phyloP scores from a whole-genome alignment of 2,888 invertebrate species.

The Sinelater perroti region DNA sequence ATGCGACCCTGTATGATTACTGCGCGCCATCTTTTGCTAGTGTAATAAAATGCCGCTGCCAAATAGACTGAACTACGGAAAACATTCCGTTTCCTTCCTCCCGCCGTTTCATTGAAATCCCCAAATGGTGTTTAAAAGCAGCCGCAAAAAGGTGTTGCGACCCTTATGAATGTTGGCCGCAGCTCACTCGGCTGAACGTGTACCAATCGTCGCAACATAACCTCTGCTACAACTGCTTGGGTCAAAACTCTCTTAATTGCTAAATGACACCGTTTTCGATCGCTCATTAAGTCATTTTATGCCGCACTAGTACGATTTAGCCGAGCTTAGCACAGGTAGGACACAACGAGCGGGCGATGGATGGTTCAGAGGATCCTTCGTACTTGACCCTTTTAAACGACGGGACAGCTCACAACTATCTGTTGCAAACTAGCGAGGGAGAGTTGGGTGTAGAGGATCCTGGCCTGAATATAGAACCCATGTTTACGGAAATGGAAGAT shows the following conservation, averaged over 20 bases:
- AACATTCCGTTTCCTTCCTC: neutral
- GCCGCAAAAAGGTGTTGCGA: neutral
- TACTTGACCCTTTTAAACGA: slow-evolving; percentile 54
- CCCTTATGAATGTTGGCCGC: neutral
- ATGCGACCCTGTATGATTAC: neutral
- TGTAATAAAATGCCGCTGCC: neutral
- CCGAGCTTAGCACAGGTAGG: too few relatives aligned
- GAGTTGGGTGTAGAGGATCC: slow-evolving; percentile 48
- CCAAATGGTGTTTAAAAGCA: neutral
- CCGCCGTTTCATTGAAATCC: neutral
- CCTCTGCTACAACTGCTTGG: neutral
- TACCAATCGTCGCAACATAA: neutral
- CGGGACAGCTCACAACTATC: slow-evolving; percentile 48
- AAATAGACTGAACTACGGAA: neutral
- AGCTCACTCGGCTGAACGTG: neutral
- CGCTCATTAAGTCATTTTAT: neutral
- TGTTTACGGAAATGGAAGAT: slow-evolving; percentile 54
- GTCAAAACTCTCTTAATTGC: neutral
- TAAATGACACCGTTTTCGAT: too few relatives aligned
- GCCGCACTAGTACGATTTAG: too few relatives aligned
- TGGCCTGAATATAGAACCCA: slow-evolving; percentile 49
- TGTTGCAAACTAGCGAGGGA: slow-evolving; percentile 48
- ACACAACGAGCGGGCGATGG: slow-evolving; percentile 19
- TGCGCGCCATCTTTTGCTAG: neutral
- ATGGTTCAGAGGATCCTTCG: slow-evolving; percentile 51